phyloP scores from a whole-genome alignment of 2,888 invertebrate species.

The Trichacis sp. region DNA sequence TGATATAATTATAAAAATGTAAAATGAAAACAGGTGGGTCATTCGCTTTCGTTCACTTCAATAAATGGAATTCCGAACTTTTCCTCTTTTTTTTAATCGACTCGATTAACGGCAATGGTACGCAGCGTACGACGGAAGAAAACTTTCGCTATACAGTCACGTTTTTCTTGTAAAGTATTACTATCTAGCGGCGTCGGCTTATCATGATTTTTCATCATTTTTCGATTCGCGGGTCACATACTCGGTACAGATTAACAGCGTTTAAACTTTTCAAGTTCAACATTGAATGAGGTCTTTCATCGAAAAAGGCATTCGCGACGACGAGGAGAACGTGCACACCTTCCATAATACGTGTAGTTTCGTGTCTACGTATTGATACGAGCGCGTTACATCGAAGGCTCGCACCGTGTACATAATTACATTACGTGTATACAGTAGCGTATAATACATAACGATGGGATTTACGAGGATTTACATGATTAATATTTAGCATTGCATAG shows the following conservation, averaged over 20 bases:
- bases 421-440: slow-evolving; percentile 46
- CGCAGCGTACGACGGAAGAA: slow-evolving; percentile 31
- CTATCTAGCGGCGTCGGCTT: slow-evolving; percentile 19
- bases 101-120: slow-evolving; percentile 31
- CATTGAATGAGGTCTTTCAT: slow-evolving; percentile 63
- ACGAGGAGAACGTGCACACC: slow-evolving; percentile 56
- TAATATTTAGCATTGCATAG: slow-evolving; percentile 62
- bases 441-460: slow-evolving; percentile 60
- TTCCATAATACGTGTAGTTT: slow-evolving; percentile 37
- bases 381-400: slow-evolving; percentile 39
- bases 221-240: slow-evolving; percentile 42
- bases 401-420: slow-evolving; percentile 28
- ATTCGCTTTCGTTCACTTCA: slow-evolving; percentile 44
- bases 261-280: slow-evolving; percentile 67
- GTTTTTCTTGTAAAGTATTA: slow-evolving; percentile 23
- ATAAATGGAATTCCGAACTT: slow-evolving; percentile 20
- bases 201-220: slow-evolving; percentile 17
- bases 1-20: neutral
- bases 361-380: slow-evolving; percentile 39
- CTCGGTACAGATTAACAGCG: slow-evolving; percentile 60
- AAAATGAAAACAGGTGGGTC: slow-evolving; percentile 50
- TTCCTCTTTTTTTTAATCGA: slow-evolving; percentile 38
- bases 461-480: slow-evolving; percentile 62
- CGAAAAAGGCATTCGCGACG: slow-evolving; percentile 63
- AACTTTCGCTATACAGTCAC: slow-evolving; percentile 26